Conservation (phyloP, 2,113 vertebrate genomes). For the Kobus ellipsiprymnus region DNA sequence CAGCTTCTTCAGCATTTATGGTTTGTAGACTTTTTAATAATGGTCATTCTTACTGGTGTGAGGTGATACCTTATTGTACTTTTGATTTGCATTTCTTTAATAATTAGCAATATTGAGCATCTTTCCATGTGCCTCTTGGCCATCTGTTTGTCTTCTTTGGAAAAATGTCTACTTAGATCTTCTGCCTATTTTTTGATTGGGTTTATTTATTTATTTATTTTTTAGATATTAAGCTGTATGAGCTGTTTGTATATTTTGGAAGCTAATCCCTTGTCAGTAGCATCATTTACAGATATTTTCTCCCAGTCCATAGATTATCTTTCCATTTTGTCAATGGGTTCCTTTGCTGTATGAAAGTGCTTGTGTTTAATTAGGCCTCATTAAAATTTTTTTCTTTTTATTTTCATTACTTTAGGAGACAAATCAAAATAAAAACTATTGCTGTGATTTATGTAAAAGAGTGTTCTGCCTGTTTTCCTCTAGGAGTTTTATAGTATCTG, state of each 20-base stretch:
- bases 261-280: background rate
- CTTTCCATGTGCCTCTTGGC: background rate
- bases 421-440: background rate
- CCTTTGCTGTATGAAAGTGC: background rate
- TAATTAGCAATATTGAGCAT: background rate
- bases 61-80: background rate
- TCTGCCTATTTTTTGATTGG: background rate
- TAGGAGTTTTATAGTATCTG: background rate
- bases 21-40: background rate
- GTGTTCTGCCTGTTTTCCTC: background rate
- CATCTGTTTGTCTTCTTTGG: background rate
- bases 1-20: background rate
- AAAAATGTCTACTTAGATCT: background rate
- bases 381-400: background rate
- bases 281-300: background rate
- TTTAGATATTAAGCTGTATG: background rate
- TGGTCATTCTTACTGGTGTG: background rate
- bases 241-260: background rate
- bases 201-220: background rate
- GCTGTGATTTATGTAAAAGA: background rate
- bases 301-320: background rate
- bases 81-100: background rate
- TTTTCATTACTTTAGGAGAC: background rate
- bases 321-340: background rate
- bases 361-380: background rate